Base-by-base conservation (phyloP, 2,888 invertebrate species). In the Synanthedon andrenaeformis region DNA sequence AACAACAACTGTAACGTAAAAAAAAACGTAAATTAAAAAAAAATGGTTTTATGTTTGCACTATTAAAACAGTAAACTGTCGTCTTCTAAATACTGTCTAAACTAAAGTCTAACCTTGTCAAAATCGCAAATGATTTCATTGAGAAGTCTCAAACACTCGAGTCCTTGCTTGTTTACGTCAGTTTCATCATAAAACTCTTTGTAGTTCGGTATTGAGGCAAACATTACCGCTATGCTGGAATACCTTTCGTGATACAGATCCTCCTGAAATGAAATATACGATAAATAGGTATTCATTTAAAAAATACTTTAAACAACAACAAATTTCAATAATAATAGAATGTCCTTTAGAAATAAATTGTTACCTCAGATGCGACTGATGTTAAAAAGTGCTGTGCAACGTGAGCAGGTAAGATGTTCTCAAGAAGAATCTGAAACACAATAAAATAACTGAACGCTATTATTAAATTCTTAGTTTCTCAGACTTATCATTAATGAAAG, bases 71-170 rank as follows among this genome's bases (percentile, higher is more conserved):
- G 3, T n/a, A 53, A 17, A 2, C 3, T 13, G 11, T 28, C 13
- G 3, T 49, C 11, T 23, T 12, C 6, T 14, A 42, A 41, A 12
- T 41, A n/a, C 12, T 41, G 35, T n/a, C 13, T n/a, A 51, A 28
- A 19, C 4, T n/a, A n/a, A 45, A 12, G 11, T 19, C 12, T 51
- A n/a, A 96, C 96, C 92, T 97, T 96, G 78, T 99, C 99, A 81
- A 98, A 98, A 80, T 98, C 98, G 74, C 98, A 98, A 59, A 98
- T 97, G 64, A 99, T 98, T 87, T 99, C 98, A 75, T 99, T 99
- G 28, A 99, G 89, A 41, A 99, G 88, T 56, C 98, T 85, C 57
- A 99, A 83, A 74, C 98, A 99, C 79, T 98, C 98, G 45, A 98
- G 83, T 0, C 97, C 97, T 76, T 98, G 97, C 66, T 97, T 96